Base-by-base conservation (phyloP, 1,140 invertebrate genomes). In the Amyelois transitella region DNA sequence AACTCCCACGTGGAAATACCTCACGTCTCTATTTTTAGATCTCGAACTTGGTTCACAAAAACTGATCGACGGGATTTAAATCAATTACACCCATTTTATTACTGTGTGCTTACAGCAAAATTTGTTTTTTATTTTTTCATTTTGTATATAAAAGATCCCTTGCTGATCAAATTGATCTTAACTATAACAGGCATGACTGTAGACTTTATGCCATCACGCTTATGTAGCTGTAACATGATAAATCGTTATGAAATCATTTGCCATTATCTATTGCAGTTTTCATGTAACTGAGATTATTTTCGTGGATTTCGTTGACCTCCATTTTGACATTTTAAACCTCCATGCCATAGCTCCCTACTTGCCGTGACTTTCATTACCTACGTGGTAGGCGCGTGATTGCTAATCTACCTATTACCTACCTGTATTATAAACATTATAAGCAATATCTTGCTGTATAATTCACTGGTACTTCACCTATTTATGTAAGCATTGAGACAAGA, bases 1-100 rank as follows among this genome's bases (percentile, higher is more conserved):
- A 75, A 85, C 80, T 85, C 84, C 83, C 81, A 87, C 84, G 84
- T 87, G 84, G 81, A 82, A 83, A 84, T 87, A 85, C 69, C 76
- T 83, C 76, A 76, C 73, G 73, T 70, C 69, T 85, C 84, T 87
- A 87, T 87, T 81, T 78, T 75, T 85, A 87, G 84, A 81, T 62
- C 72, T 69, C 72, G 73, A 77, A 83, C 81, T 77, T 80, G 80
- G 74, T 85, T 76, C 75, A 69, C 61, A 74, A 73, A 77, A 82
- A 81, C 65, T 77, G 60, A 77, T 80, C 75, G 74, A 59, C 60
- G 55, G 69, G 64, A 64, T 71, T 63, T 65, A 73, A 75, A 74
- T 58, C 43, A 19, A 19, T 45, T 45, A 19, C 18, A 8, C 8
- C 14, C 1, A 7, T 12, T 45, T 18, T 5, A 45, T 45, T 45